Evolutionary conservation across 2,113 vertebrate species (phyloP), one percentile per base, ranked within the genome.

Genomic region (Salvator merianae): DNA sequence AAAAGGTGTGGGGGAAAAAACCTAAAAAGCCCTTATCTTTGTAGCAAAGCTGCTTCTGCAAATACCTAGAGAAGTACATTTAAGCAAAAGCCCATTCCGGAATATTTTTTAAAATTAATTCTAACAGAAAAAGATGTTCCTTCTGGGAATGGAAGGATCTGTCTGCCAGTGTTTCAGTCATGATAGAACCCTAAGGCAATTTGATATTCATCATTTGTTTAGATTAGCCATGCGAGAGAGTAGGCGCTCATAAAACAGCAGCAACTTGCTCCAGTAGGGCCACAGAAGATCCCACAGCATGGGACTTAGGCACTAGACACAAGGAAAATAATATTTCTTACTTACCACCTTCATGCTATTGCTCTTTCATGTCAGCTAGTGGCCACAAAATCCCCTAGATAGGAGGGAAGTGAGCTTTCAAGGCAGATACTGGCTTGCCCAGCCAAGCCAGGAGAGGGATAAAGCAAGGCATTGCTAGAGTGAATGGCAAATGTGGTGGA

Each of bases 241-340:
- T 84, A 87, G 84, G 72, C 55, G 81, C 90, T 92, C 77, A 80
- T 86, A 93, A 77, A 91, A 50, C 81, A 55, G 63, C 91, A 90
- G 88, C 90, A 92, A 84, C 43, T 86, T 76, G 40, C 13, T 38
- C 77, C 77, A 90, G 7, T 86, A 85, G 91, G 87, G 86, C 84
- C 86, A 90, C n/a, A 30, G 71, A 92, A 69, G 43, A 47, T 47
- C 83, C 55, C 89, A 53, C 13, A 90, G 84, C 87, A 65, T 9
- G 90, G 84, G 71, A 18, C 91, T 92, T 84, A 90, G 26, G 91
- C 77, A 4, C 93, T 91, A 89, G 68, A 69, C 43, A 5, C 43
- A 47, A 7, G 43, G 43, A 47, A 47, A 47, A 47, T 47, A 47
- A 47, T 47, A 47, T 47, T 47, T 47, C 43, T 47, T 47, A 9